Evolutionary conservation across 2,797 vertebrate genomes (phyloP).

Genomic region (Mallotus villosus): DNA sequence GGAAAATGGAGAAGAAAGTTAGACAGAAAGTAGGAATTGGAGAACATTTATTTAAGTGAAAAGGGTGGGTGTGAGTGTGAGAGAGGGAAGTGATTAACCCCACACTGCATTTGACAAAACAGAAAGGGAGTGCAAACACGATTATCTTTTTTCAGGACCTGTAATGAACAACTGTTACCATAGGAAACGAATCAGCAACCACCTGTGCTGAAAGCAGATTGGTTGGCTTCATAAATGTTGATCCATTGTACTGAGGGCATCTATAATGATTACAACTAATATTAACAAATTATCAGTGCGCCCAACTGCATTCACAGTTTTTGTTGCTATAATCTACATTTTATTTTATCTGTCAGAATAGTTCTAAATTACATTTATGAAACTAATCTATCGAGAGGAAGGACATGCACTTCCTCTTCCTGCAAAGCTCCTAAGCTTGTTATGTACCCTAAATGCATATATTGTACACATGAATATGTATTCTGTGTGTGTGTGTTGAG

Average conservation of each 20-base stretch:
- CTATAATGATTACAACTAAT: not conserved
- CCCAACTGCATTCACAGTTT: no score
- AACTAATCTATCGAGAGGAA: no score
- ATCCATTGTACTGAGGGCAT: not conserved
- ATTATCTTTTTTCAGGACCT: not conserved
- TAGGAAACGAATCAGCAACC: not conserved
- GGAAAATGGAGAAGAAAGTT: not conserved
- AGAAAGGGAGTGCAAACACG: not conserved
- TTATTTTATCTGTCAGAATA: no score
- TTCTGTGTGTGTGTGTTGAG: not conserved
- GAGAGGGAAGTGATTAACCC: not conserved
- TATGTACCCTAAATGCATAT: not conserved
- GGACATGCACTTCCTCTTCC: no score
- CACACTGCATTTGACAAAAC: not conserved
- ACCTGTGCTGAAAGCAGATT: not conserved
- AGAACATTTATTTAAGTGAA: not conserved
- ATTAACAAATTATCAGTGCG: not conserved
- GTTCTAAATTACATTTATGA: no score
- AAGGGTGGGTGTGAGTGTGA: not conserved
- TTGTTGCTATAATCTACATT: no score
- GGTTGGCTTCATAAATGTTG: constrained; percentile 5
- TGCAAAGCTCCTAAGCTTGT: not conserved
- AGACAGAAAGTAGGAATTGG: not conserved
- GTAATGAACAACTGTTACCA: not conserved
- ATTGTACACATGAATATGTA: not conserved